Base-by-base conservation (phyloP, 1,140 invertebrate species). In the Drosophila parabipectinata region DNA sequence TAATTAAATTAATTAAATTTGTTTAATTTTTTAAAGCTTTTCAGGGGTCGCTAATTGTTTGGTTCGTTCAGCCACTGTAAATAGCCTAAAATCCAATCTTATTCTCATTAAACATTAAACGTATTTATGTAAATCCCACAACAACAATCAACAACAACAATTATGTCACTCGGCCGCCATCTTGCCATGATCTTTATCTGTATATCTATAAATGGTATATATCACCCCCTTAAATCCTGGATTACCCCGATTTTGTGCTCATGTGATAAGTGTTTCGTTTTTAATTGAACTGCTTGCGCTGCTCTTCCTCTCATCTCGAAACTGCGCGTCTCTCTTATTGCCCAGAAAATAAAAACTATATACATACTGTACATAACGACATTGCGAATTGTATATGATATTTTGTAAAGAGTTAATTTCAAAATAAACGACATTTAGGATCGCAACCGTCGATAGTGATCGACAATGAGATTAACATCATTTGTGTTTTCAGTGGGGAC, bases 81-180 rank as follows among this genome's bases (percentile, higher is more conserved):
- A 87, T 87, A 87, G 83, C 83, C 83, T 66, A 76, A 77, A 81
- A 75, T 63, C 61, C 68, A 80, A 85, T 79, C 48, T 77, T 81
- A 54, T 81, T 90, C 77, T 80, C 77, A 89, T 84, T 89, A 81
- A 81, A 89, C 77, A 80, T 80, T 81, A 76, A 89, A 84, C 77
- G 63, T 84, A 84, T 89, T 89, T 90, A 83, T 89, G 69, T 59
- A 79, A 68, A 53, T 32, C 50, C 63, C 67, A 61, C 62, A 64
- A 58, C 53, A 66, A 59, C 37, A 50, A 68, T 57, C 26, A 30
- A 72, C 67, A 48, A 47, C 44, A 60, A 69, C 30, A 72, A 51
- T 47, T 30, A 71, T 47, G 72, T 44, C 34, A 64, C 48, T 72
- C 60, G 48, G 71, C 67, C 62, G 37, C 69, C 60, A 68, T 78